Conservation (phyloP, 2,888 invertebrate genomes). For the Eupsilia transversa region DNA sequence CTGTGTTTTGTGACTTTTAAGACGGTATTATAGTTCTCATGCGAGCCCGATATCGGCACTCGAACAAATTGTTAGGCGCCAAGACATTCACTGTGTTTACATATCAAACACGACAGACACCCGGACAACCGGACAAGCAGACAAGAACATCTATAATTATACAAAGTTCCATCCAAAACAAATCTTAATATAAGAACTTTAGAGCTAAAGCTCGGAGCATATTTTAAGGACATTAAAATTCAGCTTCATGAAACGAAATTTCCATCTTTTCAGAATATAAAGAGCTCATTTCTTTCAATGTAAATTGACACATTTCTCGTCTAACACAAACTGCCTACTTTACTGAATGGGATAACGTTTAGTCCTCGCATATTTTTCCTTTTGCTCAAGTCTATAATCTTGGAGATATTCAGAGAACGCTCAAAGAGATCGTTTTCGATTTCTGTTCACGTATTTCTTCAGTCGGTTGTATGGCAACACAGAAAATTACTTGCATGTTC, state of each 20-base stretch:
- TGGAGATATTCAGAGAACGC: conserved; percentile 41
- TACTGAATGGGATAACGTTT: conserved; percentile 52
- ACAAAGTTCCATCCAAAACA: conserved; percentile 8
- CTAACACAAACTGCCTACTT: conserved; percentile 13
- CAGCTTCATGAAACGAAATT: conserved; percentile 10
- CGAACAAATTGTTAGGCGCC: conserved; percentile 37
- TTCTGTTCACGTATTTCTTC: conserved; percentile 61
- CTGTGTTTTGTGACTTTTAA: not conserved
- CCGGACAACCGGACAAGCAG: conserved; percentile 10
- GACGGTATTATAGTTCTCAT: not conserved
- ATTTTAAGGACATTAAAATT: conserved; percentile 40
- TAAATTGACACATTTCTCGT: conserved; percentile 45
- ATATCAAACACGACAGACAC: conserved; percentile 41
- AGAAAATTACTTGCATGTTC: conserved; percentile 63
- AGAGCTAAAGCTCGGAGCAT: conserved; percentile 1
- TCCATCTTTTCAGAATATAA: conserved; percentile 31
- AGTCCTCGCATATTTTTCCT: conserved; percentile 52
- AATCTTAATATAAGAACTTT: conserved; percentile 12
- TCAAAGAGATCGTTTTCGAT: conserved; percentile 52
- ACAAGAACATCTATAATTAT: conserved; percentile 8
- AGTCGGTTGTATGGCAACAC: conserved; percentile 51
- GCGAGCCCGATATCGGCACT: conserved; percentile 2
- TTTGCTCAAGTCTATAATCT: conserved; percentile 54
- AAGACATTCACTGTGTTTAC: conserved; percentile 38
- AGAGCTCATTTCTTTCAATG: conserved; percentile 38